A percentile compares a stretch with the other conserved stretches of the same genome.
phyloP scores from a whole-genome alignment of 1,140 invertebrate genomes.

The Drosophila ercepeae region DNA sequence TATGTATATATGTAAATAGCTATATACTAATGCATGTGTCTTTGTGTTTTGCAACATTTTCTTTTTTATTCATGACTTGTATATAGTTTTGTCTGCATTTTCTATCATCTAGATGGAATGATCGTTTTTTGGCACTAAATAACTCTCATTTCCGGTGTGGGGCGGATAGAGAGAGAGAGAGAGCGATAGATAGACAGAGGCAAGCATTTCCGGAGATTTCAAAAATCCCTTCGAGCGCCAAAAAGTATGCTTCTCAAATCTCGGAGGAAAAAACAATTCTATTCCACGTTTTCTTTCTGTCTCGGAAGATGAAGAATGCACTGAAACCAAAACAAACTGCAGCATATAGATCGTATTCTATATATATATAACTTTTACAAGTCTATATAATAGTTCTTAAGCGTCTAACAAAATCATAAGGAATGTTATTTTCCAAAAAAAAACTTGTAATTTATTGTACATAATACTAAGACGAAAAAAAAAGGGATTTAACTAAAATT shows the following conservation, averaged over 20 bases:
- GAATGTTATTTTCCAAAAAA: no score
- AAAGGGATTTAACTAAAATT: constrained; percentile 4
- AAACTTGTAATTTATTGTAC: constrained; percentile 46
- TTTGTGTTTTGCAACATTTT: constrained; percentile 22
- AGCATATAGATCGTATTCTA: constrained; percentile 36
- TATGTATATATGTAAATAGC: constrained; percentile 13
- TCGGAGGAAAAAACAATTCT: background rate
- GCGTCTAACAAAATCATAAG: constrained; percentile 14
- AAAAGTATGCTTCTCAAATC: constrained; percentile 1
- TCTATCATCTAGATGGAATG: constrained; percentile 2
- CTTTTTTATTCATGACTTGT: background rate
- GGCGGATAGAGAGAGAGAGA: constrained; percentile 8
- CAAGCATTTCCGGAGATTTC: background rate
- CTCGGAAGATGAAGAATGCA: constrained; percentile 20
- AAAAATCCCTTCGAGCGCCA: no score
- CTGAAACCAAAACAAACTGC: constrained; percentile 69
- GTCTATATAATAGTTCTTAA: constrained; percentile 13
- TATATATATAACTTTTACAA: constrained; percentile 24
- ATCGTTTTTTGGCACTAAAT: constrained; percentile 5
- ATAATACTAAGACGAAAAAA: constrained; percentile 18
- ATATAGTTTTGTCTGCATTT: background rate
- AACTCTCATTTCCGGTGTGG: background rate
- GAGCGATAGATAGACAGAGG: constrained; percentile 17
- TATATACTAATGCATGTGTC: constrained; percentile 15
- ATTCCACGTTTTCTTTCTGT: background rate